Percentiles rank a stretch among this genome's conserved stretches.
These are phyloP conservation scores for Ferdinandea cuprea DNA, from an alignment of 2,888 invertebrate genomes.

Conservation along the genomic window DNA sequence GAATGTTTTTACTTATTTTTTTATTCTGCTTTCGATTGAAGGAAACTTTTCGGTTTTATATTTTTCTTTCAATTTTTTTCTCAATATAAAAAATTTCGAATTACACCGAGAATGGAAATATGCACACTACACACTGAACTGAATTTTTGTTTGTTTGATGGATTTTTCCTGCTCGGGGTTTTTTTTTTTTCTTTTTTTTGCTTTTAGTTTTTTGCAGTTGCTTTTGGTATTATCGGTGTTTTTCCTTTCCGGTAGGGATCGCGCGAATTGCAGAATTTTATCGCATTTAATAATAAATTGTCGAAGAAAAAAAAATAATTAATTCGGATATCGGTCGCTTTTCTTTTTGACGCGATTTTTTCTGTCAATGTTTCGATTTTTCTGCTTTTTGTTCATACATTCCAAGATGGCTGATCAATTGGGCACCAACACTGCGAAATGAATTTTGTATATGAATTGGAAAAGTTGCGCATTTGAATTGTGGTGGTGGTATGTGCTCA, in stretches of 20 bases:
- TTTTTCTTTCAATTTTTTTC: conserved; percentile 17
- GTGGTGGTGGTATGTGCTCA: conserved; percentile 50
- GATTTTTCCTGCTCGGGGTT: conserved; percentile 74
- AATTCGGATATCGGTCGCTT: conserved; percentile 71
- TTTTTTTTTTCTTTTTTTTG: conserved; percentile 71
- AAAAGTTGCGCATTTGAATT: conserved; percentile 61
- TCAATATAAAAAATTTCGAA: conserved; percentile 58
- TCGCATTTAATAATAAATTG: conserved; percentile 72
- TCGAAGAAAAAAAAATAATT: conserved; percentile 75
- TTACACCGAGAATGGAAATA: conserved; percentile 65
- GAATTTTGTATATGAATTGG: conserved; percentile 61
- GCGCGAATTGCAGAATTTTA: conserved; percentile 67
- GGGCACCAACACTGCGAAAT: conserved; percentile 41
- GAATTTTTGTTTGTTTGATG: conserved; percentile 74
- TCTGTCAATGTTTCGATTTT: conserved; percentile 79
- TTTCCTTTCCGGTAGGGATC: conserved; percentile 60
- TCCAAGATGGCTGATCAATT: conserved; percentile 78
- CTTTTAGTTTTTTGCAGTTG: conserved; percentile 31
- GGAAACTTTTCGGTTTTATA: conserved; percentile 34
- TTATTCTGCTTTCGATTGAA: conserved; percentile 26
- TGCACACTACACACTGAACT: conserved; percentile 68
- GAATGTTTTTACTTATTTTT: conserved; percentile 23
- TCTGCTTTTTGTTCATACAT: conserved; percentile 79
- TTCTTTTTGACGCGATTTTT: conserved; percentile 78
- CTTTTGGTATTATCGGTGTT: conserved; percentile 69